phyloP scores from a whole-genome alignment of 2,113 vertebrate genomes.

The Sander vitreus region DNA sequence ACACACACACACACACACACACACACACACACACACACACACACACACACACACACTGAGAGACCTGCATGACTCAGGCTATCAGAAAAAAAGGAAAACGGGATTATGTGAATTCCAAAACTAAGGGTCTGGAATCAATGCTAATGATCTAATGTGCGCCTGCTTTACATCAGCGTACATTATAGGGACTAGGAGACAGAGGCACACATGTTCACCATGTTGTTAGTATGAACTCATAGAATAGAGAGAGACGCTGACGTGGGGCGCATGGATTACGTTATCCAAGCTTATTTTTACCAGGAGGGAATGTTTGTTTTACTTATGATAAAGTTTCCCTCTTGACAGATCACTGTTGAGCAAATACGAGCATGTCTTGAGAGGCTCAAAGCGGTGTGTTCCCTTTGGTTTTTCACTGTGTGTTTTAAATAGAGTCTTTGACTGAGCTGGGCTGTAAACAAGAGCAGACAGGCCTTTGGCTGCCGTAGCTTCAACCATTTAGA shows the following conservation, averaged over 20 bases:
- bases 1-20: constrained; percentile 9
- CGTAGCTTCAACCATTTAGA: constrained; percentile 25
- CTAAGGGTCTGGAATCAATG: constrained; percentile 25
- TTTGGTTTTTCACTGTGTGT: constrained; percentile 72
- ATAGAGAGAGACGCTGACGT: not conserved
- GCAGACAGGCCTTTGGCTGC: constrained; percentile 68
- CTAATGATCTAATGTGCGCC: constrained; percentile 51
- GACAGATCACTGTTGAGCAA: constrained; percentile 45
- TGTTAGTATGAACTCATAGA: constrained; percentile 44
- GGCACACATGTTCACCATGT: constrained; percentile 32
- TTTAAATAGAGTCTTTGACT: constrained; percentile 82
- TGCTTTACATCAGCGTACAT: constrained; percentile 50
- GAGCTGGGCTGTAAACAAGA: constrained; percentile 76
- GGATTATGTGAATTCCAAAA: constrained; percentile 14
- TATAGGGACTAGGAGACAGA: constrained; percentile 8
- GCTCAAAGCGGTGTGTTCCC: constrained; percentile 61
- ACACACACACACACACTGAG: constrained; percentile 1
- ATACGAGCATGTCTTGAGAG: constrained; percentile 49
- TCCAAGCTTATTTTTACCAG: constrained; percentile 56
- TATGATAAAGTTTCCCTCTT: constrained; percentile 64
- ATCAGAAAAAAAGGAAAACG: not conserved
- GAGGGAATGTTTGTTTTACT: constrained; percentile 71
- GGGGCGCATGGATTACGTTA: constrained; percentile 58
- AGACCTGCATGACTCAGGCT: not conserved
- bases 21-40: constrained; percentile 7